These are phyloP conservation scores for Melanerpes formicivorus DNA, from an alignment of 2,113 vertebrate genomes.

Conservation along the genomic window DNA sequence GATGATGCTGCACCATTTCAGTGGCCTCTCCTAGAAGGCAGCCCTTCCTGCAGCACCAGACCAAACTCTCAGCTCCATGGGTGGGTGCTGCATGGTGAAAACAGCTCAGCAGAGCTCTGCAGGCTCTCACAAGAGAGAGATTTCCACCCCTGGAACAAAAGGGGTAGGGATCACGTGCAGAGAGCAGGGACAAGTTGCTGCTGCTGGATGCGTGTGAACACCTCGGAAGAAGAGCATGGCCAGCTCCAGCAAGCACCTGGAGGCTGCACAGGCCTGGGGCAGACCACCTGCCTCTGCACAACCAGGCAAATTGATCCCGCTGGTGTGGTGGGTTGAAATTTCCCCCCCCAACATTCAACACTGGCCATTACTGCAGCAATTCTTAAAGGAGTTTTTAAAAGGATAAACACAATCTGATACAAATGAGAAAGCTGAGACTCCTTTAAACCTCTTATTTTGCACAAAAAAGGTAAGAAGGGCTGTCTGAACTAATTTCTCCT, in stretches of 20 bases:
- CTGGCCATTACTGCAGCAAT: accelerated
- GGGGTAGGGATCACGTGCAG: accelerated
- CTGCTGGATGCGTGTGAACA: not conserved
- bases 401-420: not conserved
- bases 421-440: not conserved
- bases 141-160: not conserved
- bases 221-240: accelerated
- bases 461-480: not conserved
- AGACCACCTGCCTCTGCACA: not conserved
- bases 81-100: not conserved
- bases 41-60: not conserved
- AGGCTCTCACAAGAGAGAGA: not conserved
- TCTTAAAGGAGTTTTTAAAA: not conserved
- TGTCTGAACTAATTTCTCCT: not conserved
- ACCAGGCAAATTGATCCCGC: not conserved
- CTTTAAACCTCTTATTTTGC: not conserved
- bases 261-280: not conserved
- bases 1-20: no score
- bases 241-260: not conserved
- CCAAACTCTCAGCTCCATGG: accelerated
- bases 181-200: not conserved
- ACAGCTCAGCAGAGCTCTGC: accelerated
- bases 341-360: not conserved
- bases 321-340: not conserved
- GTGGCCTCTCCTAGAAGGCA: not conserved